A percentile compares a stretch with the other conserved stretches of the same genome.
Evolutionary conservation across 2,888 invertebrate genomes (phyloP).

Genomic region (Crocallis elinguaria): DNA sequence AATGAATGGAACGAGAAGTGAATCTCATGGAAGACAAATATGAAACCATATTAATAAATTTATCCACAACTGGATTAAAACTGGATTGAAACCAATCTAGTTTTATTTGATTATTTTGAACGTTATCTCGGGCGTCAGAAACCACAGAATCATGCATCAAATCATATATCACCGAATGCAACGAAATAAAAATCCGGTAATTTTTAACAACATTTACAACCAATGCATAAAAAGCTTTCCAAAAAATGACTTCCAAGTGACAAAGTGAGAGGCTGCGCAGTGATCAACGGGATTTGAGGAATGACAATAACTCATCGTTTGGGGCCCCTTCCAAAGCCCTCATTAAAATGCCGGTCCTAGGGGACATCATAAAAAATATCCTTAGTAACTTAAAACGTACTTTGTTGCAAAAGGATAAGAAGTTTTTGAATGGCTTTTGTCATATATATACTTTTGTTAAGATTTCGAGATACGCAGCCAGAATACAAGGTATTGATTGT

Average conservation of each 20-base stretch:
- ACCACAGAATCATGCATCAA: too few relatives aligned
- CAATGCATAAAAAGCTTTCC: constrained; percentile 16
- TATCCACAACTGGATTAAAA: too few relatives aligned
- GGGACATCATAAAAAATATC: constrained; percentile 62
- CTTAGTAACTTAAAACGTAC: constrained; percentile 42
- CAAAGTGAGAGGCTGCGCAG: constrained; percentile 50
- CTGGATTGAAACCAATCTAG: too few relatives aligned
- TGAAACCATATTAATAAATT: too few relatives aligned
- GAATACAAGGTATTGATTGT: background rate
- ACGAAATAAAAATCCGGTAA: background rate
- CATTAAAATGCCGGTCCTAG: constrained; percentile 67
- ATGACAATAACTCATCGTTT: constrained; percentile 69
- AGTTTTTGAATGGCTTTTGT: constrained; percentile 18
- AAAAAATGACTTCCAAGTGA: constrained; percentile 33
- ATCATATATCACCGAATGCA: too few relatives aligned
- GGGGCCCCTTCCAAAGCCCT: constrained; percentile 58
- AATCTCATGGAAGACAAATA: too few relatives aligned
- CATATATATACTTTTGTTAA: too few relatives aligned
- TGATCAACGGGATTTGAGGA: constrained; percentile 56
- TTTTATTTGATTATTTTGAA: too few relatives aligned
- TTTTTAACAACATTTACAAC: background rate
- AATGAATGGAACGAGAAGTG: too few relatives aligned
- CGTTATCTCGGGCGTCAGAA: too few relatives aligned
- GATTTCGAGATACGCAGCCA: background rate
- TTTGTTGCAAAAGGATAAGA: constrained; percentile 10